Conservation (phyloP, 2,797 vertebrate genomes). For the Enoplosus armatus region DNA sequence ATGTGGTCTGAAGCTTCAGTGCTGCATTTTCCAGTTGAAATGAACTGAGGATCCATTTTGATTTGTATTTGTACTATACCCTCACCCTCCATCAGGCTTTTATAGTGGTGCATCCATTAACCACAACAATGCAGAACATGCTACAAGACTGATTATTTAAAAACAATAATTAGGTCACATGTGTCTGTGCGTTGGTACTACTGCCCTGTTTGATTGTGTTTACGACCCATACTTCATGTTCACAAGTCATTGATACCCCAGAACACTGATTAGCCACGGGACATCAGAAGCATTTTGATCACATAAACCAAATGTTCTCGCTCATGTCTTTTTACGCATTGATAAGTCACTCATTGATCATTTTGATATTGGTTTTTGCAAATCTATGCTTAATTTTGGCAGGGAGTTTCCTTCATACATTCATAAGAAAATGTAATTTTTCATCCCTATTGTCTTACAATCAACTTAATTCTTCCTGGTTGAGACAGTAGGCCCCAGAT, state of each 20-base stretch:
- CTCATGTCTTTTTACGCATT: background rate
- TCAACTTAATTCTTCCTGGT: background rate
- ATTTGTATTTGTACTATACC: background rate
- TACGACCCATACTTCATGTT: background rate
- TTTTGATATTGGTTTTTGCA: background rate
- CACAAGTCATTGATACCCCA: background rate
- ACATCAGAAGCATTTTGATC: background rate
- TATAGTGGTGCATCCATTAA: background rate
- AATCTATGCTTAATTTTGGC: background rate
- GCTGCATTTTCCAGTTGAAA: background rate
- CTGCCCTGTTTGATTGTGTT: background rate
- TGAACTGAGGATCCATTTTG: background rate
- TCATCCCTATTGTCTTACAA: background rate
- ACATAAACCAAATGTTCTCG: background rate
- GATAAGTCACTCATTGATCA: background rate
- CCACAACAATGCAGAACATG: background rate
- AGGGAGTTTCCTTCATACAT: constrained; percentile 1
- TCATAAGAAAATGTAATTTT: background rate
- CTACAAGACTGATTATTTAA: too few relatives aligned
- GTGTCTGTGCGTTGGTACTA: too few relatives aligned
- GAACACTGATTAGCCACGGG: background rate
- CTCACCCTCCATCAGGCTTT: background rate
- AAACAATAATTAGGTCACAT: too few relatives aligned
- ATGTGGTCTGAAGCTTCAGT: background rate
- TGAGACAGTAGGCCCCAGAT: background rate